Percentiles rank a stretch among this genome's conserved stretches.
Evolutionary conservation across 2,888 invertebrate genomes (phyloP).

Genomic region (Theodoxus fluviatilis): DNA sequence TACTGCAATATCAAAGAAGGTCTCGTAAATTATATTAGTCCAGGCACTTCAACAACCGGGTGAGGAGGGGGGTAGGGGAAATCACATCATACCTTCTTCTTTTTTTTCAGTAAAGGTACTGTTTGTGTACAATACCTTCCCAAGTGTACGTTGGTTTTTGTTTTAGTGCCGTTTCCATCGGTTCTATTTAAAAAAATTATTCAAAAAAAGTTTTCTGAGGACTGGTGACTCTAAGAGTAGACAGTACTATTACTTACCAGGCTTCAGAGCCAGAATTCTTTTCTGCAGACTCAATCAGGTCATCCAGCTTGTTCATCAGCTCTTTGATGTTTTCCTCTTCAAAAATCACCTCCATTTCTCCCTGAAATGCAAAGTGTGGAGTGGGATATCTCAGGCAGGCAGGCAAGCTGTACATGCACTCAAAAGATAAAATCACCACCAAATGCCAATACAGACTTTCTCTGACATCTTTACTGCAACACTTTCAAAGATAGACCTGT

Average conservation of each 20-base stretch:
- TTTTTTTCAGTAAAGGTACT: not conserved
- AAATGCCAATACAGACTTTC: not conserved
- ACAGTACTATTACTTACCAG: conserved; percentile 24
- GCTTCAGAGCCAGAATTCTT: conserved; percentile 7
- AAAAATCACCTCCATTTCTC: conserved; percentile 31
- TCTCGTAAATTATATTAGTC: no score
- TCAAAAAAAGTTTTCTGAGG: not conserved
- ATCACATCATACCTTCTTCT: no score
- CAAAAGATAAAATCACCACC: conserved; percentile 2
- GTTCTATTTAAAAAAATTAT: not conserved
- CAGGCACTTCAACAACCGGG: no score
- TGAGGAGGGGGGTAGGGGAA: no score
- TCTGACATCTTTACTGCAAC: not conserved
- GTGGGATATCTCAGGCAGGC: no score
- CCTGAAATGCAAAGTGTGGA: conserved; percentile 25
- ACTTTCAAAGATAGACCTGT: not conserved
- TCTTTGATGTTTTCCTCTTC: conserved; percentile 29
- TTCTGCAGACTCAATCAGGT: conserved; percentile 8
- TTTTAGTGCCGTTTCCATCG: not conserved
- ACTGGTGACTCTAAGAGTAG: no score
- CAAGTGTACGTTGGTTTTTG: not conserved
- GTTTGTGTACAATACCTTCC: not conserved
- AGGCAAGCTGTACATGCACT: no score
- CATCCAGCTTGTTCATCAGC: conserved; percentile 27
- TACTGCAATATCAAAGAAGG: no score